phyloP scores from a whole-genome alignment of 2,113 vertebrate genomes.

The pig (Sus scrofa) region DNA sequence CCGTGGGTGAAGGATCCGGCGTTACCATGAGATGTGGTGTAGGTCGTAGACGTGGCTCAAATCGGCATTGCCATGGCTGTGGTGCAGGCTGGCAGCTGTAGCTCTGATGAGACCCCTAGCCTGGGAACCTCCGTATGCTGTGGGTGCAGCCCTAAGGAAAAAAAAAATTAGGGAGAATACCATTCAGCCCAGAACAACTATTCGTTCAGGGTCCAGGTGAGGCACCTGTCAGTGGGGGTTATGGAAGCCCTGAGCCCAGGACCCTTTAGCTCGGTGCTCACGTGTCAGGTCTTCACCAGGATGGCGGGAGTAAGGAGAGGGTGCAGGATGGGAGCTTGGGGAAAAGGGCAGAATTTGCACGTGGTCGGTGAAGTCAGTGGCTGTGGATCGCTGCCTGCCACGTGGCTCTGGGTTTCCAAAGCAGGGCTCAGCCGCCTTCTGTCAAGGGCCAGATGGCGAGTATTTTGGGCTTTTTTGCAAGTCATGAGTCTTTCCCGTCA shows the following conservation, averaged over 20 bases:
- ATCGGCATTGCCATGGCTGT: no score
- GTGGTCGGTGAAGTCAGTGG: rapidly evolving
- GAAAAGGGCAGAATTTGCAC: not conserved
- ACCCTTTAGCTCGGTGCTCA: not conserved
- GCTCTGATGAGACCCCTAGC: no score
- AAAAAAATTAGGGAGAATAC: no score
- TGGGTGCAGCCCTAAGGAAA: no score
- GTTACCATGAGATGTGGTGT: no score
- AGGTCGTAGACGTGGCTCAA: no score
- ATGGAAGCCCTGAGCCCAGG: not conserved
- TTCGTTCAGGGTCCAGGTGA: rapidly evolving
- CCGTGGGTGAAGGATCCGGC: no score
- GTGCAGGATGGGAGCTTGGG: not conserved
- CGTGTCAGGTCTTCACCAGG: not conserved
- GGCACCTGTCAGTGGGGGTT: not conserved
- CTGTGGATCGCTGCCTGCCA: rapidly evolving
- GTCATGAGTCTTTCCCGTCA: rapidly evolving
- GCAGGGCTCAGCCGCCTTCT: not conserved
- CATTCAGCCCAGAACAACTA: not conserved
- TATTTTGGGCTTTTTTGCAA: rapidly evolving
- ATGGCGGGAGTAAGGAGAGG: no score
- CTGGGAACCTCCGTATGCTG: no score
- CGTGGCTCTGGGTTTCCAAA: rapidly evolving
- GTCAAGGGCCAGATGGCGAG: not conserved
- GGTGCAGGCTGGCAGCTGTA: no score